These are phyloP conservation scores for Agapornis roseicollis DNA, from an alignment of 2,113 vertebrate species.

Conservation along the genomic window DNA sequence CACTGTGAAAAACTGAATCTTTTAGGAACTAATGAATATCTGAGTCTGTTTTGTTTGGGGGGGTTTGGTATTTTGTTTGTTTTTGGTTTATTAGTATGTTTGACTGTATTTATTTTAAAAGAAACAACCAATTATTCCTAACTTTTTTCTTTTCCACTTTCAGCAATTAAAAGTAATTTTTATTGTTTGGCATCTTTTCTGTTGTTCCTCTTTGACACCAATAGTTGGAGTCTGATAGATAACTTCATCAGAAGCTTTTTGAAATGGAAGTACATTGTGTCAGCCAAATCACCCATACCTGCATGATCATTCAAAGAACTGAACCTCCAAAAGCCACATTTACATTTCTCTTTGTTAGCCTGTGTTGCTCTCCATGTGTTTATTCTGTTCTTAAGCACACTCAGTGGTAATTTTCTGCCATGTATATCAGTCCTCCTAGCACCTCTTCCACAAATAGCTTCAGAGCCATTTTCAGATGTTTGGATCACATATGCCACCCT, in stretches of 20 bases:
- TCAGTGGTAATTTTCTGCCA: neutral
- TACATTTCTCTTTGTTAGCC: neutral
- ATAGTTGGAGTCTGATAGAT: neutral
- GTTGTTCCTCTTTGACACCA: neutral
- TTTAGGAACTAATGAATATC: neutral
- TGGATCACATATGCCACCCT: neutral
- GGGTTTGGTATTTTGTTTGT: neutral
- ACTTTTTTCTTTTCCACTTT: neutral
- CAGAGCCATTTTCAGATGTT: neutral
- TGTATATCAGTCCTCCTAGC: rapidly evolving
- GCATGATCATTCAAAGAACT: neutral
- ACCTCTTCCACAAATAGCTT: neutral
- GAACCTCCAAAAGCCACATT: neutral
- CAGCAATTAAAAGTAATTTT: neutral
- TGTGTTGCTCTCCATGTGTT: neutral
- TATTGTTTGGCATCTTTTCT: neutral
- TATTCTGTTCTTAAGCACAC: neutral
- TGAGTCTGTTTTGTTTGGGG: neutral
- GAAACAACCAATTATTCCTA: neutral
- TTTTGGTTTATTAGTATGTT: neutral
- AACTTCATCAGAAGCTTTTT: neutral
- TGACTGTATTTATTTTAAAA: neutral
- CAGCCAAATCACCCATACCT: neutral
- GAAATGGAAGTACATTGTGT: neutral
- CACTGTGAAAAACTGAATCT: neutral